These are phyloP conservation scores for Drosophila nikananu DNA, from an alignment of 1,140 invertebrate species.

Conservation along the genomic window DNA sequence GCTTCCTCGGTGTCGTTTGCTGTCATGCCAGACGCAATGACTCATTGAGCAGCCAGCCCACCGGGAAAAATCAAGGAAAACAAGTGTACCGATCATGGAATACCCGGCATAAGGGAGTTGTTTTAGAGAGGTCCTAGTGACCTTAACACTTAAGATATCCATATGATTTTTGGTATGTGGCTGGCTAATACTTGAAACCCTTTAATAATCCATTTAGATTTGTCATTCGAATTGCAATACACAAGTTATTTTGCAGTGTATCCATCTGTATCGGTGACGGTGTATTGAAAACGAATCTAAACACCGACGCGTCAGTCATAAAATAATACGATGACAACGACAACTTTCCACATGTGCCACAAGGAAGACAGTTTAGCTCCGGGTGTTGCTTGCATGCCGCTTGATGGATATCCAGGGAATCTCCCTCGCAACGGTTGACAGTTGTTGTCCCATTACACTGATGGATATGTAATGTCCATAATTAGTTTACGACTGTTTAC, in stretches of 20 bases:
- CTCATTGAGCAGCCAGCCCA: conserved; percentile 48
- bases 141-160: no score
- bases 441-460: conserved; percentile 61
- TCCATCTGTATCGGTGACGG: not conserved
- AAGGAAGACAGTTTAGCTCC: conserved; percentile 25
- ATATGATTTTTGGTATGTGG: not conserved
- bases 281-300: conserved; percentile 54
- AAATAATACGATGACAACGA: conserved; percentile 48
- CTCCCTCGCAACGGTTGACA: conserved; percentile 57
- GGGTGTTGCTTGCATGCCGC: conserved; percentile 61
- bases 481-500: conserved; percentile 64
- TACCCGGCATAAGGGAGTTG: not conserved
- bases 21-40: conserved; percentile 57
- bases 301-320: conserved; percentile 44
- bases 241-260: not conserved
- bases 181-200: not conserved
- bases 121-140: no score
- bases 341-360: conserved; percentile 57
- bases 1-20: conserved; percentile 60
- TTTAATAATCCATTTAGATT: not conserved
- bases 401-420: conserved; percentile 34
- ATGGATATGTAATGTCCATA: conserved; percentile 70
- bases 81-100: not conserved
- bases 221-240: rapidly evolving
- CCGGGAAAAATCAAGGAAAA: not conserved